Conservation (phyloP, 2,888 invertebrate species). For the Leucozona laternaria region DNA sequence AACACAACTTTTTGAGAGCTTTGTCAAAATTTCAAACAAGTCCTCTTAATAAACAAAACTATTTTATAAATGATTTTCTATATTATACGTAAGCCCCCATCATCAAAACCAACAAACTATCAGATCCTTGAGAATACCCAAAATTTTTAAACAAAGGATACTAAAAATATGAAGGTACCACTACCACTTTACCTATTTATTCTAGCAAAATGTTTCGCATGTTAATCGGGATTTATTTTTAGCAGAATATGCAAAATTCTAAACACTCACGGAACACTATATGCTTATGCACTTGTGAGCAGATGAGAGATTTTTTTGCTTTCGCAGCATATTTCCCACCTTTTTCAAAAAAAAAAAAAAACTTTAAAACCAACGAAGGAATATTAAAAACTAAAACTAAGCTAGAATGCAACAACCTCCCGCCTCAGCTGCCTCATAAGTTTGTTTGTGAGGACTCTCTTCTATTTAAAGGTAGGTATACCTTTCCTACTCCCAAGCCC, state of each 20-base stretch:
- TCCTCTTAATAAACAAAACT: no score
- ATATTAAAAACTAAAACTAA: conserved; percentile 25
- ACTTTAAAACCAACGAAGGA: background rate
- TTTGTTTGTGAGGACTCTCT: background rate
- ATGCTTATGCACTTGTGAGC: conserved; percentile 5
- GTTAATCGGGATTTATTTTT: conserved; percentile 49
- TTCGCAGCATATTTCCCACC: background rate
- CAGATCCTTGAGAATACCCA: background rate
- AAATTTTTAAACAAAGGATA: background rate
- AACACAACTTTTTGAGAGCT: no score
- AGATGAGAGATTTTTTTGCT: conserved; percentile 39
- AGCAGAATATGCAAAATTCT: conserved; percentile 44
- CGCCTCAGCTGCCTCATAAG: background rate
- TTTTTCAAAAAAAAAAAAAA: conserved; percentile 10
- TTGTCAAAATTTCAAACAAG: no score
- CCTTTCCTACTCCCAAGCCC: background rate
- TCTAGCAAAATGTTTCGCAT: conserved; percentile 47
- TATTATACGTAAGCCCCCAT: background rate
- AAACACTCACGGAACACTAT: conserved; percentile 1
- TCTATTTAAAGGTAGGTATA: background rate
- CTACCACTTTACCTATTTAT: no score
- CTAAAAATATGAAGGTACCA: background rate
- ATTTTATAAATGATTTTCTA: background rate
- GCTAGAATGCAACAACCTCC: conserved; percentile 8
- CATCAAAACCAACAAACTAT: conserved; percentile 4